These are phyloP conservation scores for Hemiscyllium ocellatum DNA, from an alignment of 2,113 vertebrate species.

Conservation along the genomic window DNA sequence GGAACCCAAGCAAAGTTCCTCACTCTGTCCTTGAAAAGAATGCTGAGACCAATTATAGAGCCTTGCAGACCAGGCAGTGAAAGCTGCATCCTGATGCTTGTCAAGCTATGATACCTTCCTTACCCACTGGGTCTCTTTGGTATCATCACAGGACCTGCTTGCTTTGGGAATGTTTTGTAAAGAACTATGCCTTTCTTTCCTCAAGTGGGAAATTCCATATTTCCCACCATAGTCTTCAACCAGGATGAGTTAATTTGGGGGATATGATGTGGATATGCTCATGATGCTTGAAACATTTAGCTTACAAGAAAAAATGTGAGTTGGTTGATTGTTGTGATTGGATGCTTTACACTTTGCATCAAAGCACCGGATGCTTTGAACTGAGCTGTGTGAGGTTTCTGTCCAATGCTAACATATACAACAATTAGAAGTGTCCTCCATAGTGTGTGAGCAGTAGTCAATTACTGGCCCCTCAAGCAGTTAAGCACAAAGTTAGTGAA, in stretches of 20 bases:
- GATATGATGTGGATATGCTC: neutral
- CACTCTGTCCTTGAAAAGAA: neutral
- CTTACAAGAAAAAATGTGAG: neutral
- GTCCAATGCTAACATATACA: neutral
- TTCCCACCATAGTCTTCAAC: neutral
- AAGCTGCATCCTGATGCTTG: neutral
- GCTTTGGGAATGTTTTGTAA: neutral
- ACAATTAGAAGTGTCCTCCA: neutral
- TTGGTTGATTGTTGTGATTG: neutral
- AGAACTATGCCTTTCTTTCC: neutral
- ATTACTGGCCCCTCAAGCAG: neutral
- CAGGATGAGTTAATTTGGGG: neutral
- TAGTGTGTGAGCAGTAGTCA: neutral
- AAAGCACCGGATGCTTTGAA: neutral
- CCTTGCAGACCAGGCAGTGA: neutral
- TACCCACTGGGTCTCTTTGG: neutral
- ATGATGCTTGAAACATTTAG: neutral
- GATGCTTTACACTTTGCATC: neutral
- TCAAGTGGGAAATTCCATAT: neutral
- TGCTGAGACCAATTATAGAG: neutral
- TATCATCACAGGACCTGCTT: neutral
- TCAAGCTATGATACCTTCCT: no score
- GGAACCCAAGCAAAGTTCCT: neutral
- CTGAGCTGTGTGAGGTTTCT: neutral
- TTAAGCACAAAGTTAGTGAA: neutral